A percentile compares a stretch with the other conserved stretches of the same genome.
Conservation (phyloP, 2,113 vertebrate species). For the Lanius collurio region DNA sequence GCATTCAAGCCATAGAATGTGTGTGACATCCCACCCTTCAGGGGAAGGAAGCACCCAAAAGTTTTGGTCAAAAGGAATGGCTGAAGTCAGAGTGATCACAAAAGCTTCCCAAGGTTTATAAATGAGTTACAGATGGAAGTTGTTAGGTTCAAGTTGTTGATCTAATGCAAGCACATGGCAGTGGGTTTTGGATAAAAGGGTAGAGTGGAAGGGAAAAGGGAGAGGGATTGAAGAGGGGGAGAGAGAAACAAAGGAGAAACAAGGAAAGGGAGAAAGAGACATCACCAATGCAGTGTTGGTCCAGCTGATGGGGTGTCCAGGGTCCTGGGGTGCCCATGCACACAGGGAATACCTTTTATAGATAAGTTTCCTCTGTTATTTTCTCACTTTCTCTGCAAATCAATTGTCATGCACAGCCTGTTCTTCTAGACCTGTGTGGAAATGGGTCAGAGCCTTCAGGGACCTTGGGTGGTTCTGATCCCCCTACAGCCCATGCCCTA, state of each 20-base stretch:
- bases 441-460: background rate
- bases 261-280: background rate
- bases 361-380: background rate
- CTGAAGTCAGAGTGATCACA: background rate
- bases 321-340: background rate
- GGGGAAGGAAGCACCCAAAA: background rate
- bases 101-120: background rate
- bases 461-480: background rate
- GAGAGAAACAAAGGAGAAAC: background rate
- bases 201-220: background rate
- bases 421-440: background rate
- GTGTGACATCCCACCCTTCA: background rate
- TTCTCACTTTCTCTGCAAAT: background rate
- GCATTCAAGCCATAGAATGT: background rate
- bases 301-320: background rate
- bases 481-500: rapidly evolving
- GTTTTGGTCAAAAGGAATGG: background rate
- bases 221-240: background rate
- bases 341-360: background rate
- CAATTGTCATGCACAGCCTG: background rate
- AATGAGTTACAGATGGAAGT: background rate
- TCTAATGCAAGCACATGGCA: background rate
- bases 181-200: background rate
- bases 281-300: background rate
- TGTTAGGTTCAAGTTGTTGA: background rate